Evolutionary conservation across 2,797 vertebrate species (phyloP), one percentile per base, ranked within the genome.

Genomic region (Sciurus vulgaris): DNA sequence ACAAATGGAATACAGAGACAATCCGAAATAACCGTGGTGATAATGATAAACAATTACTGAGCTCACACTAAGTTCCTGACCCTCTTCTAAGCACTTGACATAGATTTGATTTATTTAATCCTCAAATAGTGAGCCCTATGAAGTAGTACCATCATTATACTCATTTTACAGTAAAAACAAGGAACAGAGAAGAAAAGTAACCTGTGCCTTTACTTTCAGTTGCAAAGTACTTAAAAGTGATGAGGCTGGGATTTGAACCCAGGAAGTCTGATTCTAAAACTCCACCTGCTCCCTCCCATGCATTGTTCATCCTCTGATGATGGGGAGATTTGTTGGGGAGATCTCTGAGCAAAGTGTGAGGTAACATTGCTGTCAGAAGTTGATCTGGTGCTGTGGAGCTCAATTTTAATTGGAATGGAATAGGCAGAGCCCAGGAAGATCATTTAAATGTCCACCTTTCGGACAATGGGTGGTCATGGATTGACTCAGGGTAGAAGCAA

Each of bases 101-200:
- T 7, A 5, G 49, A 59, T 30, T 26, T 69, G 89, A 85, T 77
- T 86, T 63, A 49, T 30, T 63, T 24, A n/a, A 78, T 59, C 4
- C 5, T 13, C 47, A 72, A 28, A 18, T 18, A 67, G 84, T 74
- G 2, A 70, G 44, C 7, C 35, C 38, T 35, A 3, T 22, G 76
- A 72, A 72, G 61, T 2, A 92, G 54, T 33, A 54, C 26, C 33
- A 33, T 33, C 8, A 17, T 41, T 86, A 79, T 72, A 18, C 26
- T 78, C 15, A 33, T 67, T 78, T 33, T 70, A 81, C 0, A 85
- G 24, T 88, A 93, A 85, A 93, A 88, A 30, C 33, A 47, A 81
- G 59, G 69, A n/a, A 86, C 17, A 47, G 15, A 82, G 22, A 74
- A 73, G 54, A 0, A 6, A 81, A 78, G n/a, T 33, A 38, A 63